Conservation (phyloP, 2,797 vertebrate species). For the Adrianichthys oophorus region DNA sequence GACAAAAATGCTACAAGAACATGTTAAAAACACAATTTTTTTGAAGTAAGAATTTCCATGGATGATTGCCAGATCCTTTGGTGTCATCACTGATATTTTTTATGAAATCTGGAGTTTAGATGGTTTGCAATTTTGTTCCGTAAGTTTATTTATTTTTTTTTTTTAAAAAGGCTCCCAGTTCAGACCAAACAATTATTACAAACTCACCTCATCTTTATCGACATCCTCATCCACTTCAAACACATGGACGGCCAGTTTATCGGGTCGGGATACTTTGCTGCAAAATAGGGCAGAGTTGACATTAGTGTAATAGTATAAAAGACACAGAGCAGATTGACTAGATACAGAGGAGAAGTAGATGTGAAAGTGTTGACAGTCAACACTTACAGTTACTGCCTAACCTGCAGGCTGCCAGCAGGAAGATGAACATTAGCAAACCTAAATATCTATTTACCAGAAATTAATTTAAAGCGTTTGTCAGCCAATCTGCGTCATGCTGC, state of each 20-base stretch:
- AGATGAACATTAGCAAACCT: conserved; percentile 28
- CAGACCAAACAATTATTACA: neutral
- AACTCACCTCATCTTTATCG: conserved; percentile 96
- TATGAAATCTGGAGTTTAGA: no score
- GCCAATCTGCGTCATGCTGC: conserved; percentile 22
- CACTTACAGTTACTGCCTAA: conserved; percentile 11
- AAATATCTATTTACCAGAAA: conserved; percentile 14
- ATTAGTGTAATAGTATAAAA: neutral
- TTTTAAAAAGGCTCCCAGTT: no score
- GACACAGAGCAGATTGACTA: conserved; percentile 9
- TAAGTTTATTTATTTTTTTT: no score
- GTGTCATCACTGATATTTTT: no score
- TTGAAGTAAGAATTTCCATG: no score
- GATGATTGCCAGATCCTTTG: no score
- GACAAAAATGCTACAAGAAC: no score
- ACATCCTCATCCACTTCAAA: conserved; percentile 98
- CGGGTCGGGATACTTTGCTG: conserved; percentile 90
- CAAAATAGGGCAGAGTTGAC: conserved; percentile 8
- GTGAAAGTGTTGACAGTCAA: conserved; percentile 12
- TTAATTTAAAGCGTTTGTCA: conserved; percentile 27
- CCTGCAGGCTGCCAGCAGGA: conserved; percentile 22
- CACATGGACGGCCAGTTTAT: conserved; percentile 93
- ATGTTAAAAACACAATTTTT: no score
- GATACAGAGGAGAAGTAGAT: conserved; percentile 7
- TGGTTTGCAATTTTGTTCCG: no score